These are phyloP conservation scores for Tanytarsus gracilentus DNA, from an alignment of 2,888 invertebrate species.

Conservation along the genomic window DNA sequence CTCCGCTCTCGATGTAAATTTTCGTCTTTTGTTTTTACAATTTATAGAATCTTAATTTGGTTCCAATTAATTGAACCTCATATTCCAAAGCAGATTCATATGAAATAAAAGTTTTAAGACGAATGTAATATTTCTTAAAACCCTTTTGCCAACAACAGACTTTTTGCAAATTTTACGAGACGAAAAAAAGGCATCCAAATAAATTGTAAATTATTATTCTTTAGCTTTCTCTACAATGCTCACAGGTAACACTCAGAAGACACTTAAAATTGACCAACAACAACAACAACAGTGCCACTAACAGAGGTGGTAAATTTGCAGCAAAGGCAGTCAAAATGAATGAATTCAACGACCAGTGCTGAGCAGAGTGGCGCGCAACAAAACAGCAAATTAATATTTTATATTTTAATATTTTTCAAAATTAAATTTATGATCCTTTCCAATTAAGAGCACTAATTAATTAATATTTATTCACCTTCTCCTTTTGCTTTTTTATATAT, in stretches of 20 bases:
- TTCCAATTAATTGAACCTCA: slow-evolving; percentile 28
- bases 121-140: too few relatives aligned
- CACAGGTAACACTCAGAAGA: too few relatives aligned
- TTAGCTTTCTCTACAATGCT: too few relatives aligned
- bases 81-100: too few relatives aligned
- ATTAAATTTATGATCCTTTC: slow-evolving; percentile 26
- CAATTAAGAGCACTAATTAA: slow-evolving; percentile 26
- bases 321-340: too few relatives aligned
- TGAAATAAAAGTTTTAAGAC: not conserved
- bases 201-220: too few relatives aligned
- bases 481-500: not conserved
- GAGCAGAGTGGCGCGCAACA: too few relatives aligned
- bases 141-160: too few relatives aligned
- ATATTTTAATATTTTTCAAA: slow-evolving; percentile 19
- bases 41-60: slow-evolving; percentile 24
- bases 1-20: slow-evolving; percentile 7
- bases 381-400: slow-evolving; percentile 23
- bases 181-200: slow-evolving; percentile 1
- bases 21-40: not conserved
- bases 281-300: too few relatives aligned
- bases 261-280: too few relatives aligned
- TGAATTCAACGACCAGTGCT: too few relatives aligned
- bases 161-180: not conserved
- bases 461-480: slow-evolving; percentile 24
- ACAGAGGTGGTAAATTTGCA: too few relatives aligned